Percentiles rank a stretch among this genome's conserved stretches.
phyloP scores from a whole-genome alignment of 2,113 vertebrate species.

The Corythornis vintsioides region DNA sequence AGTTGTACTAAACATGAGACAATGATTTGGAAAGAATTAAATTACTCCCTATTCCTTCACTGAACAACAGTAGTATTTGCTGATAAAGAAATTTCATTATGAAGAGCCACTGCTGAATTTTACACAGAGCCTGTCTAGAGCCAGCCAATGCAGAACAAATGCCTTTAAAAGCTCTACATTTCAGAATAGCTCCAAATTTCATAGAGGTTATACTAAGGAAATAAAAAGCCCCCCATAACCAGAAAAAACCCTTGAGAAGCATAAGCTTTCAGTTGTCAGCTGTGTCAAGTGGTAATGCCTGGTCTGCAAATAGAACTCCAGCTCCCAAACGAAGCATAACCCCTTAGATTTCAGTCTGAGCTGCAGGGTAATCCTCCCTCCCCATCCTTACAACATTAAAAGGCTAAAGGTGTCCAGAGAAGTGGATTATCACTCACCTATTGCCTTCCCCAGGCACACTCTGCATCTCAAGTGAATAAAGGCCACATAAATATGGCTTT shows the following conservation, averaged over 20 bases:
- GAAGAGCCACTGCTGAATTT: background rate
- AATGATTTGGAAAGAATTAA: background rate
- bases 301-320: background rate
- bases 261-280: background rate
- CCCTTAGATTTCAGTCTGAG: background rate
- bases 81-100: background rate
- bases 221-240: background rate
- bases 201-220: background rate
- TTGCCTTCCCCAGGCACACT: background rate
- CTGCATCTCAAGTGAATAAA: constrained; percentile 8
- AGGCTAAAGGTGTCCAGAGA: constrained; percentile 1
- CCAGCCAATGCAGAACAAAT: background rate
- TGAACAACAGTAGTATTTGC: background rate
- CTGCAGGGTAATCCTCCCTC: background rate
- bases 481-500: constrained; percentile 3
- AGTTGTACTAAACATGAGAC: background rate
- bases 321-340: background rate
- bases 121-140: background rate
- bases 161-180: background rate
- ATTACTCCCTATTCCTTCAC: background rate
- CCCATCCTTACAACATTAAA: constrained; percentile 15
- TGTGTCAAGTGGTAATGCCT: background rate
- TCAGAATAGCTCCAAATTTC: background rate
- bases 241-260: background rate
- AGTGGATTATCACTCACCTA: constrained; percentile 30